These are phyloP conservation scores for Lethrus apterus DNA, from an alignment of 1,140 invertebrate genomes.

Conservation along the genomic window DNA sequence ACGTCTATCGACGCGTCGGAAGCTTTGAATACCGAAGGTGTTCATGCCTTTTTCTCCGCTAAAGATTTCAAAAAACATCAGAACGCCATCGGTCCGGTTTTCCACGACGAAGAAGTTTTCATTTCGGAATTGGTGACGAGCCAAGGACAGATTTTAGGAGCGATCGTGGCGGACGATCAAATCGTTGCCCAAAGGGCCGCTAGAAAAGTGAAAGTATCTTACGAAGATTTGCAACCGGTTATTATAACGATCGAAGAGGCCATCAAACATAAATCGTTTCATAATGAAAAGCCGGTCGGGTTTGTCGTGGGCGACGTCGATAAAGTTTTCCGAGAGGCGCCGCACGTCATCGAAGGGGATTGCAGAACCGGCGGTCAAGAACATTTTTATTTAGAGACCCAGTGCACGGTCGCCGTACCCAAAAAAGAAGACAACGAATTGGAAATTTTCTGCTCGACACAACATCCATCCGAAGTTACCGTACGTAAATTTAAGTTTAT, in stretches of 20 bases:
- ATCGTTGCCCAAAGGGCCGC: constrained; percentile 63
- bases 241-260: constrained; percentile 82
- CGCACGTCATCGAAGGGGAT: constrained; percentile 63
- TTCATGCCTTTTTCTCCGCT: constrained; percentile 65
- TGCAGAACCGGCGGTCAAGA: constrained; percentile 85
- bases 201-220: constrained; percentile 60
- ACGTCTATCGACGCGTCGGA: constrained; percentile 58
- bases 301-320: constrained; percentile 52
- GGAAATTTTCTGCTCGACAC: constrained; percentile 75
- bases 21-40: constrained; percentile 66
- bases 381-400: constrained; percentile 94
- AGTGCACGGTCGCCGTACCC: constrained; percentile 67
- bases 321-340: constrained; percentile 55
- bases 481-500: too few relatives aligned
- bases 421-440: constrained; percentile 76
- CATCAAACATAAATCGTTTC: constrained; percentile 43
- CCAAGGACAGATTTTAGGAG: constrained; percentile 69
- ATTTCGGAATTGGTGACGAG: constrained; percentile 49
- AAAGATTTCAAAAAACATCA: constrained; percentile 57
- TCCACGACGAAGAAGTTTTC: constrained; percentile 59
- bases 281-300: not conserved
- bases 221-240: constrained; percentile 64
- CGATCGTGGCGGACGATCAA: constrained; percentile 65
- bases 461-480: constrained; percentile 66
- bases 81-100: constrained; percentile 59